A percentile compares a stretch with the other conserved stretches of the same genome.
phyloP scores from a whole-genome alignment of 2,113 vertebrate genomes.

The Aramus guarauna region DNA sequence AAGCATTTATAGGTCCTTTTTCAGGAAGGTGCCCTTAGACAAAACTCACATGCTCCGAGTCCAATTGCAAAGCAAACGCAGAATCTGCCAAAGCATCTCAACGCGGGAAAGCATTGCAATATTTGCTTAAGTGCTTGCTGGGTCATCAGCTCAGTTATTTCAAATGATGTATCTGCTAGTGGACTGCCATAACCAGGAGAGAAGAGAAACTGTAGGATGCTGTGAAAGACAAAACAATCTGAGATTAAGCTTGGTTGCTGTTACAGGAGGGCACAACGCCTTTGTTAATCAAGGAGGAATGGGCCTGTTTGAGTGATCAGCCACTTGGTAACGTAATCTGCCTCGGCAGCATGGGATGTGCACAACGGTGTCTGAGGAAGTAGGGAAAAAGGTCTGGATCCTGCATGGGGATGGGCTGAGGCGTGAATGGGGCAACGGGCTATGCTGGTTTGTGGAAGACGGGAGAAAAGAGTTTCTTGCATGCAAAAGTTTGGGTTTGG shows the following conservation, averaged over 20 bases:
- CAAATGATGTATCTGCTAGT: neutral
- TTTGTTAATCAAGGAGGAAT: neutral
- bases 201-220: neutral
- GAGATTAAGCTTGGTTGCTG: neutral
- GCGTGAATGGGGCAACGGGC: neutral
- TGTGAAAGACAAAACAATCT: neutral
- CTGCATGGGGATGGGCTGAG: neutral
- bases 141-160: neutral
- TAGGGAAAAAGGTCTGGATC: neutral
- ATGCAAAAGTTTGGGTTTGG: neutral
- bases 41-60: rapidly evolving
- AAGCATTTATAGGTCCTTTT: neutral
- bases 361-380: neutral
- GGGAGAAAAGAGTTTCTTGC: neutral
- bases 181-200: neutral
- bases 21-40: neutral
- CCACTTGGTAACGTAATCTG: neutral
- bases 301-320: neutral
- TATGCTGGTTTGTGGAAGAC: neutral
- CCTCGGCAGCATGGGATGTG: neutral
- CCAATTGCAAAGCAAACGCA: neutral
- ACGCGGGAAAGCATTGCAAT: neutral
- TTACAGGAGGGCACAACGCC: neutral
- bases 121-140: neutral
- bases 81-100: neutral